These are phyloP conservation scores for Saxicola maurus DNA, from an alignment of 2,797 vertebrate genomes.

Conservation along the genomic window DNA sequence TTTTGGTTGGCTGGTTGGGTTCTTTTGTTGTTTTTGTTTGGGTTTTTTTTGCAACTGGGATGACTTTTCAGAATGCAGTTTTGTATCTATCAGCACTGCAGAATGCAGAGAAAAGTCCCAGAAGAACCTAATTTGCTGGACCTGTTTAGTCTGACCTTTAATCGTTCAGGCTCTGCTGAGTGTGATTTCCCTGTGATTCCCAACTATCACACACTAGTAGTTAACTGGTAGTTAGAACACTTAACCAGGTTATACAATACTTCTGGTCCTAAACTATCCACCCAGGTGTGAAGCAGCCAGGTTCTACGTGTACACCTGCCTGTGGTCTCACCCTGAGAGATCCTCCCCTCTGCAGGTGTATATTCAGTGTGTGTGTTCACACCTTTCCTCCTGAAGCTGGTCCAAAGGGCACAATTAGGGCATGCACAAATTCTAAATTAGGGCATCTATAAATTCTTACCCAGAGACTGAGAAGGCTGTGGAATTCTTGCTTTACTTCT, in stretches of 20 bases:
- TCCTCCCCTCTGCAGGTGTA: fast-evolving
- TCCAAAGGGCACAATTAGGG: background rate
- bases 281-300: background rate
- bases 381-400: background rate
- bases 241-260: background rate
- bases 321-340: background rate
- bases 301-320: background rate
- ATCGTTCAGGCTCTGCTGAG: fast-evolving
- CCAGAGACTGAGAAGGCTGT: background rate
- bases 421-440: background rate
- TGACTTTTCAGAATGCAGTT: background rate
- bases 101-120: background rate
- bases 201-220: background rate
- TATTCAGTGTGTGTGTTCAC: background rate
- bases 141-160: background rate
- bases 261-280: background rate
- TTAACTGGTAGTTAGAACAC: background rate
- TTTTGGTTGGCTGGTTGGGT: too few relatives aligned
- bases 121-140: background rate
- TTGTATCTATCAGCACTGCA: background rate
- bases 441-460: background rate
- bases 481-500: background rate
- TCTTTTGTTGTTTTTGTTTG: background rate
- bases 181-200: background rate
- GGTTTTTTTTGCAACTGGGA: background rate